phyloP scores from a whole-genome alignment of 2,797 vertebrate species.

The Potorous gilbertii region DNA sequence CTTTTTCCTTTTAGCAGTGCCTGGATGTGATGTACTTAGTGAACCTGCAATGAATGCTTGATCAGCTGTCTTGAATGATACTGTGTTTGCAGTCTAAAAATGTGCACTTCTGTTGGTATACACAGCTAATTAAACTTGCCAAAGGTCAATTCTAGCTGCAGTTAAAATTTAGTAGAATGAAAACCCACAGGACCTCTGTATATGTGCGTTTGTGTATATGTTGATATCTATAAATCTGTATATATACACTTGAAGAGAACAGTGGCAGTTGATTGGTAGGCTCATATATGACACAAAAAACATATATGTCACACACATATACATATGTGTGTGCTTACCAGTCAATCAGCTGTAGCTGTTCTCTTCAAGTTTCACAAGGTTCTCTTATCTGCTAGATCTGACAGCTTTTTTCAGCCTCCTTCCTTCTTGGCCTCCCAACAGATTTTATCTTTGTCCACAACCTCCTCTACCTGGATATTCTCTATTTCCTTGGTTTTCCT shows the following conservation, averaged over 20 bases:
- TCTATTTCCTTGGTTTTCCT: neutral
- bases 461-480: neutral
- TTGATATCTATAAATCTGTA: neutral
- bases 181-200: neutral
- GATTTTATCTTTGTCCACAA: neutral
- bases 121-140: constrained; percentile 26
- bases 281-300: neutral
- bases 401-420: neutral
- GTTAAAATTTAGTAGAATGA: constrained; percentile 27
- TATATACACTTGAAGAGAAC: constrained; percentile 48
- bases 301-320: too few relatives aligned
- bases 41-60: neutral
- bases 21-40: neutral
- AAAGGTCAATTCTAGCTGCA: constrained; percentile 5
- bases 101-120: neutral
- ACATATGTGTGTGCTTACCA: neutral
- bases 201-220: constrained; percentile 17
- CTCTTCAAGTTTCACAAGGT: constrained; percentile 38
- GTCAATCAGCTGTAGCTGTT: neutral
- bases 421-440: neutral
- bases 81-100: constrained; percentile 5
- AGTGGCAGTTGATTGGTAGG: neutral
- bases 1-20: neutral
- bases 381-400: neutral
- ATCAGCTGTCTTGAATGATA: neutral